Evolutionary conservation across 2,797 vertebrate species (phyloP), one percentile per base, ranked within the genome.

Genomic region (Lagodon rhomboides): DNA sequence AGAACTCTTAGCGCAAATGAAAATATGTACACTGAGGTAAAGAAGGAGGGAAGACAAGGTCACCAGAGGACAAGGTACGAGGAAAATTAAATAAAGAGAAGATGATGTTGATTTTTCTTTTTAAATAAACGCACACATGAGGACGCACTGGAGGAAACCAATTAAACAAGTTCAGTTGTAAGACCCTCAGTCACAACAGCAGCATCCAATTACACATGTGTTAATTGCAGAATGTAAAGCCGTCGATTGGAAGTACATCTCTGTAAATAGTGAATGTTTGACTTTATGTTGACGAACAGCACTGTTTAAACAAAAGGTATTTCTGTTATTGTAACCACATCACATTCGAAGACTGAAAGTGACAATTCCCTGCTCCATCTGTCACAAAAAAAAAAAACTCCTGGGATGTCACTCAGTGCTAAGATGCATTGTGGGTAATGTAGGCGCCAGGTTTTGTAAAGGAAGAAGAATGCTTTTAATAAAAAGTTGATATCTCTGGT

Each of bases 81-180:
- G 41, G 34, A 75, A 23, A 27, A 22, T 12, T 3, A 46, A 25
- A 8, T 68, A 13, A 47, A 34, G 6, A 66, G 41, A 53, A 16
- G 9, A 59, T 4, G 18, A 23, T 27, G 27, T 27, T 27, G 27
- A 27, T 27, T 4, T 2, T 27, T 27, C 4, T 27, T 27, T 2
- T 2, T 2, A 27, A 27, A 27, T 27, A 27, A 27, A 27, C 4
- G 27, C 27, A 27, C 27, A n/a, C n/a, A n/a, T n/a, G n/a, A n/a
- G n/a, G n/a, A n/a, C n/a, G n/a, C n/a, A n/a, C n/a, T n/a, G n/a
- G 9, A 38, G 25, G 20, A 51, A 64, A 64, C 38, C 47, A 54
- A 59, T 75, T 59, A 62, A 72, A 61, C 63, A 23, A 46, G 61
- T 44, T 55, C 2, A 34, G 62, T 41, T 68, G 49, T 44, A 53